Conservation (phyloP, 2,113 vertebrate genomes). For the Cyanocitta stelleri region DNA sequence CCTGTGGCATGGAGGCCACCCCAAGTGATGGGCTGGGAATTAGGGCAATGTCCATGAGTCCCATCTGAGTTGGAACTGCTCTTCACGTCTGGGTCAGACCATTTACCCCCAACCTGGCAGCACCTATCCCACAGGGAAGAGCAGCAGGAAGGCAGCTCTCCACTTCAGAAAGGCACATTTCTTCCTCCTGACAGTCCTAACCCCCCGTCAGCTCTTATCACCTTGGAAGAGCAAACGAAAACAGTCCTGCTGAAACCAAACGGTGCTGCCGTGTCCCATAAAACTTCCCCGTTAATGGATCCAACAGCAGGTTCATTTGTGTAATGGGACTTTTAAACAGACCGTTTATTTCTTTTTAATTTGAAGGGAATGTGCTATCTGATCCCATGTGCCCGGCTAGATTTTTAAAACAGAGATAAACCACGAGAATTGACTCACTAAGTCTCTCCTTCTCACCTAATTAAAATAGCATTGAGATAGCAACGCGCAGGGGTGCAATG, state of each 20-base stretch:
- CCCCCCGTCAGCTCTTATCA: background rate
- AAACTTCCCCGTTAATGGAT: slow-evolving; percentile 47
- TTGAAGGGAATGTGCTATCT: slow-evolving; percentile 47
- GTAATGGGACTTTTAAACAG: slow-evolving; percentile 57
- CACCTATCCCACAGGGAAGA: background rate
- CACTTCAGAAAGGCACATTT: background rate
- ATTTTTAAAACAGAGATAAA: slow-evolving; percentile 49
- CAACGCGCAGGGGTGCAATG: background rate
- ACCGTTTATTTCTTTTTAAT: slow-evolving; percentile 65
- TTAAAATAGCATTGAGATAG: background rate
- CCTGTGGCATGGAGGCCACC: background rate
- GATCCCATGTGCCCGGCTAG: slow-evolving; percentile 42
- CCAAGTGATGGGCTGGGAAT: background rate
- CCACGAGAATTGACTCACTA: background rate
- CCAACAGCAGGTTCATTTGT: slow-evolving; percentile 34
- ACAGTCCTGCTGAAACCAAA: background rate
- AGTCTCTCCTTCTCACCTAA: background rate
- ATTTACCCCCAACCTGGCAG: background rate
- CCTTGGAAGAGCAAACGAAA: background rate
- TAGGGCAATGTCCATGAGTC: fast-evolving
- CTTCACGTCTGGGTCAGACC: background rate
- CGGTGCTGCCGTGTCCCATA: slow-evolving; percentile 5
- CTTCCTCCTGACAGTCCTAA: background rate
- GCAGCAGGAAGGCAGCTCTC: background rate
- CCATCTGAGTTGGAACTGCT: background rate